phyloP scores from a whole-genome alignment of 1,140 invertebrate genomes.

The Bombus breviceps region DNA sequence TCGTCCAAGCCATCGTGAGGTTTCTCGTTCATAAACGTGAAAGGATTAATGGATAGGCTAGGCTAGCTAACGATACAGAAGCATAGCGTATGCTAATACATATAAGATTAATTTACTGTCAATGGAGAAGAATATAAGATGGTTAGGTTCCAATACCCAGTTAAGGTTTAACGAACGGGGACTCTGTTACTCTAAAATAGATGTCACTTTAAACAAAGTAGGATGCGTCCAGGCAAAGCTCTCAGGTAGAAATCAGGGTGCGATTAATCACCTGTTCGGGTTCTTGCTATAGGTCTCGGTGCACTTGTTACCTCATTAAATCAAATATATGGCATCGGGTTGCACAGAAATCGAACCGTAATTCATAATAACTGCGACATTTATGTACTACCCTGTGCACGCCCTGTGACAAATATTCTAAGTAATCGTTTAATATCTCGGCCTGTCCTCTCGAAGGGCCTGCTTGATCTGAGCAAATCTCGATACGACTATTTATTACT shows the following conservation, averaged over 20 bases:
- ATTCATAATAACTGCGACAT: constrained; percentile 39
- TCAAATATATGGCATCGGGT: constrained; percentile 42
- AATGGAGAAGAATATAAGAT: not conserved
- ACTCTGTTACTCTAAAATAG: not conserved
- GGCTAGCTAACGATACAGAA: not conserved
- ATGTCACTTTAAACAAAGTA: constrained; percentile 28
- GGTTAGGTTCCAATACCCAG: not conserved
- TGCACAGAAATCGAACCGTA: constrained; percentile 2
- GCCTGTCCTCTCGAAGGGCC: not conserved
- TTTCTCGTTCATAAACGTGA: not conserved
- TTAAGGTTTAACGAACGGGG: not conserved
- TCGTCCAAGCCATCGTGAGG: not conserved
- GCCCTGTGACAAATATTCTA: constrained; percentile 32
- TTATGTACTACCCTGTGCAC: constrained; percentile 15
- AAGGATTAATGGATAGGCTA: not conserved
- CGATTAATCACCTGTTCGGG: constrained; percentile 43
- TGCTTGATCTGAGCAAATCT: not conserved
- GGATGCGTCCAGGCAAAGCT: not conserved
- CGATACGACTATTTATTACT: not conserved
- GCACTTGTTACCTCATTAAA: constrained; percentile 48
- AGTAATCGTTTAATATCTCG: not conserved
- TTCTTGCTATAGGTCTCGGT: constrained; percentile 24
- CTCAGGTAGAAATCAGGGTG: constrained; percentile 36
- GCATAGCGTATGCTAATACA: not conserved
- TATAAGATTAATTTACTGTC: not conserved